Conservation (phyloP, 1,140 invertebrate genomes). For the Drosophila leontia region DNA sequence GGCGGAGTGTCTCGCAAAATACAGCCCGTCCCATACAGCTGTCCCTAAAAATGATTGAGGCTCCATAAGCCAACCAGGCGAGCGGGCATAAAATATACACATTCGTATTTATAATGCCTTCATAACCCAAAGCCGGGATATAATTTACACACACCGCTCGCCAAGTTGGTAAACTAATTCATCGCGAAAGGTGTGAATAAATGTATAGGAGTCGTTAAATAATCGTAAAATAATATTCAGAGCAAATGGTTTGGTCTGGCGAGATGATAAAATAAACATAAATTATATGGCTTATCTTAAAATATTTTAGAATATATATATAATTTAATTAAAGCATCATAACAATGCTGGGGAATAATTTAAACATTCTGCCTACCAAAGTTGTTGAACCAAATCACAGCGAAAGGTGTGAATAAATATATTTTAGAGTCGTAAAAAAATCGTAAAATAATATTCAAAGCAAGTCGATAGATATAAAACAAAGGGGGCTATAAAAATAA, state of each 20-base stretch:
- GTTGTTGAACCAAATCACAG: neutral
- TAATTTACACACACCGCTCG: constrained; percentile 5
- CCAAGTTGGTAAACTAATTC: constrained; percentile 10
- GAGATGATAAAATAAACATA: neutral
- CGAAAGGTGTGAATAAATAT: constrained; percentile 19
- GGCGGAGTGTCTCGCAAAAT: constrained; percentile 25
- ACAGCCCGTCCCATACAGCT: constrained; percentile 31
- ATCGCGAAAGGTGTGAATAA: constrained; percentile 26
- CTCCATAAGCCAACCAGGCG: constrained; percentile 32
- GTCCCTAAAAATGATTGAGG: constrained; percentile 40
- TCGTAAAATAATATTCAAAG: constrained; percentile 6
- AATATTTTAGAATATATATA: neutral
- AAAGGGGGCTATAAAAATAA: neutral
- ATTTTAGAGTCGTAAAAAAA: constrained; percentile 8
- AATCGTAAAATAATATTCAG: constrained; percentile 7
- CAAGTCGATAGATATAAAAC: neutral
- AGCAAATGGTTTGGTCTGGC: neutral
- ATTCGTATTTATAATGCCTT: constrained; percentile 33
- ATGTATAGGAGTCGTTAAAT: constrained; percentile 15
- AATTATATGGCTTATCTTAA: neutral
- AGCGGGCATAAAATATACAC: constrained; percentile 28
- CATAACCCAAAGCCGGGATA: constrained; percentile 8
- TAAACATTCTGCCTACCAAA: neutral
- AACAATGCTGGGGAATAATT: neutral
- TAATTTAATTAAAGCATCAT: constrained; percentile 20